Conservation (phyloP, 2,113 vertebrate genomes). For the Raphicerus campestris region DNA sequence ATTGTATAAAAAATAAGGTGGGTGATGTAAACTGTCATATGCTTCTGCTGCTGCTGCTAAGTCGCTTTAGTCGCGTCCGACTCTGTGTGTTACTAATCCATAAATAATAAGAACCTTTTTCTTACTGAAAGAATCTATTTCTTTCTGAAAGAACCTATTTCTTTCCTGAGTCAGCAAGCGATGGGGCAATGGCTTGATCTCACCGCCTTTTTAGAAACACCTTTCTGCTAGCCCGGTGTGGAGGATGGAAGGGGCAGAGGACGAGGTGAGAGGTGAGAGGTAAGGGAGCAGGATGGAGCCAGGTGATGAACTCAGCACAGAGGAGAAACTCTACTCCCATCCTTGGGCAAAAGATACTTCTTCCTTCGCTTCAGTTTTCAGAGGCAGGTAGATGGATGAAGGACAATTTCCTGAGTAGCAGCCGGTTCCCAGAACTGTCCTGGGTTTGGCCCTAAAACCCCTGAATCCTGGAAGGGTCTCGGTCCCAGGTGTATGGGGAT, state of each 20-base stretch:
- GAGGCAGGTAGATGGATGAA: neutral
- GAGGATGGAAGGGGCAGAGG: too few relatives aligned
- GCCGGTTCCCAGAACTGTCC: neutral
- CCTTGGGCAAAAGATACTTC: neutral
- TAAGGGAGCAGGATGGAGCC: neutral
- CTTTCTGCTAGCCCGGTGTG: neutral
- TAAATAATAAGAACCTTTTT: neutral
- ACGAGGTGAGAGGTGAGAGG: rapidly evolving
- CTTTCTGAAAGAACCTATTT: neutral
- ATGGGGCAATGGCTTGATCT: neutral
- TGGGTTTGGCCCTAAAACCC: neutral
- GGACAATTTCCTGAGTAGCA: neutral
- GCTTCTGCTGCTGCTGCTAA: neutral
- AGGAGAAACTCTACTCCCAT: too few relatives aligned
- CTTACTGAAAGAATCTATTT: neutral
- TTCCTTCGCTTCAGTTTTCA: neutral
- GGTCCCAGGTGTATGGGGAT: neutral
- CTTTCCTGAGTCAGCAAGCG: neutral
- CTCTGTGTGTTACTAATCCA: neutral
- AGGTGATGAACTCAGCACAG: neutral
- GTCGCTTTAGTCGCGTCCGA: neutral
- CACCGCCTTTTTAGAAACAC: neutral
- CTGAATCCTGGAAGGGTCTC: neutral
- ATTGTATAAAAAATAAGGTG: neutral
- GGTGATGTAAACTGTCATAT: neutral